A percentile compares a stretch with the other conserved stretches of the same genome.
These are phyloP conservation scores for Eupithecia pulchellata DNA, from an alignment of 2,888 invertebrate genomes.

Conservation along the genomic window DNA sequence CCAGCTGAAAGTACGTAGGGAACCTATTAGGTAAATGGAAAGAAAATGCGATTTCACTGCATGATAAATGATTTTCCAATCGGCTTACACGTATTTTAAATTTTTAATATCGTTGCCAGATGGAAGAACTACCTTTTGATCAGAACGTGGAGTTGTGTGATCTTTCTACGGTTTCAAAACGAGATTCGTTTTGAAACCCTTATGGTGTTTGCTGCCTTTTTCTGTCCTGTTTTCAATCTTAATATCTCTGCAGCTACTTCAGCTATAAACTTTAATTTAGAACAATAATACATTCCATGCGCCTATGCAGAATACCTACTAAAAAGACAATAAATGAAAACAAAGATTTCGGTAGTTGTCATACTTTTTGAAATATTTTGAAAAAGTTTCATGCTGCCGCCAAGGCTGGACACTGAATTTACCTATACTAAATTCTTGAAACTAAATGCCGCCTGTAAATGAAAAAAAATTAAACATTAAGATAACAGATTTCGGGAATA, in stretches of 20 bases:
- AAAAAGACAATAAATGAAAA: too few species aligned
- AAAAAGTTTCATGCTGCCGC: too few species aligned
- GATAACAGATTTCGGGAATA: neutral
- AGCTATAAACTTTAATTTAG: too few species aligned
- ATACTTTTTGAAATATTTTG: too few species aligned
- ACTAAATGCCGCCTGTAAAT: neutral
- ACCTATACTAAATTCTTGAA: neutral
- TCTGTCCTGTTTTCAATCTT: too few species aligned
- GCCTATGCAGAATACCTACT: too few species aligned
- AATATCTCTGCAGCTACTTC: too few species aligned
- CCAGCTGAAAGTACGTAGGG: constrained; percentile 43
- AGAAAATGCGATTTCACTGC: constrained; percentile 40
- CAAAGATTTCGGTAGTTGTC: too few species aligned
- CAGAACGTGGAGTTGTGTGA: neutral
- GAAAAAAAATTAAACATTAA: neutral
- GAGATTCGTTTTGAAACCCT: too few species aligned
- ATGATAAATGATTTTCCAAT: constrained; percentile 40
- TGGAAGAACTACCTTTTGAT: neutral
- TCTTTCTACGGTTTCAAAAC: too few species aligned
- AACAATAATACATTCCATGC: too few species aligned
- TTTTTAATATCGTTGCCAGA: constrained; percentile 24
- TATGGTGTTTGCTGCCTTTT: too few species aligned
- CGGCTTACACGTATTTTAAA: constrained; percentile 39
- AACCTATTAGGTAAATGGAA: constrained; percentile 52
- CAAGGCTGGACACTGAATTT: neutral